Evolutionary conservation across 2,888 invertebrate species (phyloP), one percentile per base, ranked within the genome.

Genomic region (Alentia gelatinosa): DNA sequence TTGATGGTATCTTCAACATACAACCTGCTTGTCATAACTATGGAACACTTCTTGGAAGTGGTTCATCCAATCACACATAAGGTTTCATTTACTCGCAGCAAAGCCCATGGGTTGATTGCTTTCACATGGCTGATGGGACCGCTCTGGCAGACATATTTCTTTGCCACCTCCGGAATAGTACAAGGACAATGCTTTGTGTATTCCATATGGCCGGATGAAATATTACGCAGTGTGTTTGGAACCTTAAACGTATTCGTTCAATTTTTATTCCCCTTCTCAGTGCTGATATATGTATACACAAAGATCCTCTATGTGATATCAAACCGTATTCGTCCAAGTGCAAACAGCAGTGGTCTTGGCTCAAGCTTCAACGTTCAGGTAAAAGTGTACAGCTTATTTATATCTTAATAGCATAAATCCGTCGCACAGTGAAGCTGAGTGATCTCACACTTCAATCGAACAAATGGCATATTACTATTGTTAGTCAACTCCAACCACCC

Each of bases 1-100:
- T 30, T 90, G 23, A 30, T 90, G 7, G 90, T 74, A 0, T 79
- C 90, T 5, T 90, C 90, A n/a, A 90, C 90, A 5, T 90, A 75
- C 79, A 90, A 90, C 50, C 83, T 90, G 30, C 30, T 90, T 15
- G 50, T 74, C 19, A 47, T 90, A 5, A 90, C 90, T 0, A 23
- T 50, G 42, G 90, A 90, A 30, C 37, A 83, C 12, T 90, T 56
- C 50, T 23, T 74, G 39, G 90, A 75, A 33, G 83, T 90, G 23
- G 83, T 79, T 42, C 83, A 90, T 42, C 90, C 90, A 40, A 79
- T 90, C 90, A 39, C 33, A 40, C 90, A 90, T 37, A 90, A 90
- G 83, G 74, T 90, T 0, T 40, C 68, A 26, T 90, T 79, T 50
- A 79, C 42, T 0, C 40, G 74, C 35, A 26, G 26, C 26, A 47